Percentiles rank a stretch among this genome's conserved stretches.
These are phyloP conservation scores for Scyliorhinus canicula DNA, from an alignment of 2,797 vertebrate genomes.

Conservation along the genomic window DNA sequence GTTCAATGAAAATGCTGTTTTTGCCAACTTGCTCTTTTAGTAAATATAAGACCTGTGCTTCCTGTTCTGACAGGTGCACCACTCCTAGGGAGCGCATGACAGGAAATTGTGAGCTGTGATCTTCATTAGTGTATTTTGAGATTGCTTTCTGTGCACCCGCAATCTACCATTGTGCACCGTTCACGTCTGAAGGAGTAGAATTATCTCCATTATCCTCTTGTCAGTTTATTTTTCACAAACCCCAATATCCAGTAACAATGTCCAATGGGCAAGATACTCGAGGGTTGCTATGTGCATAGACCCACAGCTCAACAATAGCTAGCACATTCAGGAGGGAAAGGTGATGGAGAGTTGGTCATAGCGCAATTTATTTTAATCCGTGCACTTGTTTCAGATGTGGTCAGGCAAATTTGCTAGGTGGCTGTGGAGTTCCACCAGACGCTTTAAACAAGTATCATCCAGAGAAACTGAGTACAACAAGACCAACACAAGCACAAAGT, in stretches of 20 bases:
- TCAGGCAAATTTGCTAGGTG: slow-evolving; percentile 76
- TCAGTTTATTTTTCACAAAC: neutral
- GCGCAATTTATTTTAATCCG: neutral
- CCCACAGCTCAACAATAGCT: neutral
- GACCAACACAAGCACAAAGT: neutral
- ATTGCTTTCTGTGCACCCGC: neutral
- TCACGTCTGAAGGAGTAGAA: neutral
- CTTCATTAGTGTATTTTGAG: neutral
- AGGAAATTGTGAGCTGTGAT: neutral
- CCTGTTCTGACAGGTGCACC: neutral
- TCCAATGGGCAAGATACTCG: neutral
- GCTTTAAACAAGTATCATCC: slow-evolving; percentile 84
- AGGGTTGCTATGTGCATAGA: neutral
- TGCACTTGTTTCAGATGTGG: slow-evolving; percentile 62
- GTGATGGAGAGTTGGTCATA: neutral
- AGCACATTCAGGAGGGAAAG: neutral
- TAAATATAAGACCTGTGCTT: neutral
- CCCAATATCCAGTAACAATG: neutral
- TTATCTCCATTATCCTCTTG: neutral
- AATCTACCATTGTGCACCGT: neutral
- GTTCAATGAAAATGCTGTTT: neutral
- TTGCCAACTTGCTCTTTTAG: neutral
- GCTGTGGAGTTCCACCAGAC: slow-evolving; percentile 78
- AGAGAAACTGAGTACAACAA: slow-evolving; percentile 84
- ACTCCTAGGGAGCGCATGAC: neutral